Evolutionary conservation across 2,797 vertebrate species (phyloP).

Genomic region (Onychomys arenicola): DNA sequence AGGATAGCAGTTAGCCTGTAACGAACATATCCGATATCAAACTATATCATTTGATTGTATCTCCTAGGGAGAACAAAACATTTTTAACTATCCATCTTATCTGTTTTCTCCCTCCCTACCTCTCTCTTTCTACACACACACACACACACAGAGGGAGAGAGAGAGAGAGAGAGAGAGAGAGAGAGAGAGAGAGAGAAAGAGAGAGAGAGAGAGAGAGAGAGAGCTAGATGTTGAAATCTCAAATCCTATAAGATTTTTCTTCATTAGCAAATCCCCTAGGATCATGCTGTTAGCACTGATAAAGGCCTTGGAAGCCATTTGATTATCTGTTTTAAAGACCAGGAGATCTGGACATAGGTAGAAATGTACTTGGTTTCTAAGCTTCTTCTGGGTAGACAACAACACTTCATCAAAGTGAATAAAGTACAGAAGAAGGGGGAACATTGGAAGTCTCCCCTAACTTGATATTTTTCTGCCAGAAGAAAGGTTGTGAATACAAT

Average conservation of each 20-base stretch:
- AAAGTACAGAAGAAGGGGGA: not conserved
- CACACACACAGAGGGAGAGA: not conserved
- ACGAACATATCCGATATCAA: constrained; percentile 18
- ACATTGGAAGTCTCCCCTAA: not conserved
- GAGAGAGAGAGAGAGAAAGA: too few species aligned
- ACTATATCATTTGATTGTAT: not conserved
- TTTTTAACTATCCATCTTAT: not conserved
- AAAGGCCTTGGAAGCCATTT: constrained; percentile 25
- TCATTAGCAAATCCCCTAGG: not conserved
- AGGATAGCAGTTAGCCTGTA: not conserved
- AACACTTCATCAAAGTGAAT: not conserved
- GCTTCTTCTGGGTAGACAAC: not conserved
- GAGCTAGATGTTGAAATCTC: not conserved
- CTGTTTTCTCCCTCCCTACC: not conserved
- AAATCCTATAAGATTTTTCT: constrained; percentile 45
- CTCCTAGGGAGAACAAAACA: not conserved
- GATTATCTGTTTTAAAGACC: constrained; percentile 23
- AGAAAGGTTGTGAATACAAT: not conserved
- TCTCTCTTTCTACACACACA: not conserved
- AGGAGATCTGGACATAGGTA: not conserved
- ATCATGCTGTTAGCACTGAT: not conserved
- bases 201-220: too few species aligned
- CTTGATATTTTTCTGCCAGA: not conserved
- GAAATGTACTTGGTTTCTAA: constrained; percentile 27
- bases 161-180: too few species aligned